These are phyloP conservation scores for Elephas maximus DNA, from an alignment of 2,113 vertebrate species.

Conservation along the genomic window DNA sequence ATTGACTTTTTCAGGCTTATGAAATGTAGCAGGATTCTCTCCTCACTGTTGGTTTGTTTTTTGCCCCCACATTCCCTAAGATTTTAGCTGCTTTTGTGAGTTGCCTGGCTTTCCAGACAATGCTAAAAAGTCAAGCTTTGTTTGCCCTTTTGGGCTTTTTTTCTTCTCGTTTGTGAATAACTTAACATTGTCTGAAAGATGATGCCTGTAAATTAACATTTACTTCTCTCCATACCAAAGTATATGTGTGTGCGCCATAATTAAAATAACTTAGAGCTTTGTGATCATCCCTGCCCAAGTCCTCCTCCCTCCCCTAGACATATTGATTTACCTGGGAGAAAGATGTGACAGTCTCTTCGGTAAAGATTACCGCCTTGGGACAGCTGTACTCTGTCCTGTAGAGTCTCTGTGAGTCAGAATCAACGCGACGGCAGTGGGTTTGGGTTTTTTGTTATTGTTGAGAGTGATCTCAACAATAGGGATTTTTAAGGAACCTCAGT, in stretches of 20 bases:
- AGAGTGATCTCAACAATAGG: not conserved
- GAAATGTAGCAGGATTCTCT: not conserved
- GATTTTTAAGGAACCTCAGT: not conserved
- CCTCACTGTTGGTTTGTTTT: not conserved
- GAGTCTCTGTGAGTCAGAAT: too few relatives aligned
- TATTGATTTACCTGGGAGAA: not conserved
- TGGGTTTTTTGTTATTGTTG: not conserved
- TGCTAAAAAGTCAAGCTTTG: not conserved
- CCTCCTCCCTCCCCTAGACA: not conserved
- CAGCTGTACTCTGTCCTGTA: too few relatives aligned
- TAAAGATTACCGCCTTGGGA: too few relatives aligned
- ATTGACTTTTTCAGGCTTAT: not conserved
- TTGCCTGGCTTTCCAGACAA: not conserved
- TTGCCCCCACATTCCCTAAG: not conserved
- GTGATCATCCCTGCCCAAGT: not conserved
- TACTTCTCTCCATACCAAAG: not conserved
- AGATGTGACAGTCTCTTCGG: too few relatives aligned
- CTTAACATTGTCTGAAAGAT: conserved; percentile 4
- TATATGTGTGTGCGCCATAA: not conserved
- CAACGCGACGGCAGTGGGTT: too few relatives aligned
- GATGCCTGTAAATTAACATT: not conserved
- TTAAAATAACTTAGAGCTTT: not conserved
- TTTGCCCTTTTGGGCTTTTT: not conserved
- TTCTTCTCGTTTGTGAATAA: conserved; percentile 37
- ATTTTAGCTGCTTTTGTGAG: not conserved